Evolutionary conservation across 2,797 vertebrate species (phyloP), one percentile per base, ranked within the genome.

Genomic region (Myioborus melanocephalus): DNA sequence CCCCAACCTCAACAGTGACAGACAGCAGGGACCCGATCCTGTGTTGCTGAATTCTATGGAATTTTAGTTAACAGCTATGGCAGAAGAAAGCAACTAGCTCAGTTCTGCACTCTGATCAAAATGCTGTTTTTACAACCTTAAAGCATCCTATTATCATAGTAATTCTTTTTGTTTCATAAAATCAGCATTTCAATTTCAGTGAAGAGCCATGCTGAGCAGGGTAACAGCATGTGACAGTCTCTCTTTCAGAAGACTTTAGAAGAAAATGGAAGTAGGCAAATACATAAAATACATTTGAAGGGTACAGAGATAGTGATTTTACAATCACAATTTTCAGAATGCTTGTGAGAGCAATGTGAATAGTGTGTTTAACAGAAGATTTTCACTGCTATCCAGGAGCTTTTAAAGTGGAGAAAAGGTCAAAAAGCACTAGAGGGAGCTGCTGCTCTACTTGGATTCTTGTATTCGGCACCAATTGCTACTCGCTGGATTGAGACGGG

Each of bases 381-480:
- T 70, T 86, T 39, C 55, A 22, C 27, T 23, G 28, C 32, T 49
- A 10, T 21, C 27, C 7, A 49, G n/a, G n/a, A 24, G 49, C 27
- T 53, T 68, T 28, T 13, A 8, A 50, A 87, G 9, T 14, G 10
- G 47, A n/a, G 37, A 86, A 53, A 20, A 23, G 44, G 41, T 41
- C 15, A 14, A 23, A 47, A 61, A 95, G 83, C 98, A 95, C 96
- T 97, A 98, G 98, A 98, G 98, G 98, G 98, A 83, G 98, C 98
- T 98, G 98, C 95, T 96, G 98, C 70, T 92, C 94, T 27, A 94
- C 7, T 8, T 68, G 68, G 37, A 35, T 85, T 92, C 75, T 71
- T 34, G 37, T 68, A 88, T 95, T 84, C 82, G 87, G 60, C 44
- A 49, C 76, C 82, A 97, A 96, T 91, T 77, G 88, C 64, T 87